These are phyloP conservation scores for Acrocyrtus sp. DNA, from an alignment of 2,888 invertebrate species.

Conservation along the genomic window DNA sequence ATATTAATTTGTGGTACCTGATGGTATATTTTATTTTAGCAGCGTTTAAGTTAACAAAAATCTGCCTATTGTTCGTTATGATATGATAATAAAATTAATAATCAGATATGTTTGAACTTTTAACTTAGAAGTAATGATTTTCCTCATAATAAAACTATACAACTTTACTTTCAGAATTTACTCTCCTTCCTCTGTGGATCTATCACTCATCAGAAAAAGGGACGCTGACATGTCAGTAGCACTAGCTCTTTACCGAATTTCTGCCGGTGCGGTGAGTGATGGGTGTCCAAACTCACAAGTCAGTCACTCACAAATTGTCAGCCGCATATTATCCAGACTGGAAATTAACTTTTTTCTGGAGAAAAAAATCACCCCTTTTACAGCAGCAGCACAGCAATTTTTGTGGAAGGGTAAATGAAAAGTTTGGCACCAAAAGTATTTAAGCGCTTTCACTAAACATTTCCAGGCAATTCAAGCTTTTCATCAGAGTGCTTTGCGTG, in stretches of 20 bases:
- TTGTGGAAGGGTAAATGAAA: background rate
- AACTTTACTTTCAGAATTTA: too few relatives aligned
- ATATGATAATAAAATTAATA: too few relatives aligned
- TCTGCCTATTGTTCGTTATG: too few relatives aligned
- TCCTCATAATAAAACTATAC: too few relatives aligned
- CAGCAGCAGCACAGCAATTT: too few relatives aligned
- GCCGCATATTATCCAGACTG: too few relatives aligned
- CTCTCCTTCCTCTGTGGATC: conserved; percentile 38
- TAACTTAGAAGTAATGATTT: too few relatives aligned
- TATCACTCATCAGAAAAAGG: conserved; percentile 49
- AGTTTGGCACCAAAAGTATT: background rate
- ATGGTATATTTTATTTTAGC: too few relatives aligned
- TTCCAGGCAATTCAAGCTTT: background rate
- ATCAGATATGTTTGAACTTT: too few relatives aligned
- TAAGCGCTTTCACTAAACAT: conserved; percentile 5
- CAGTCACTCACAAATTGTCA: conserved; percentile 38
- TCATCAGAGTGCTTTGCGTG: background rate
- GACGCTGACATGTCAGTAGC: conserved; percentile 41
- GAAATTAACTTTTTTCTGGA: conserved; percentile 12
- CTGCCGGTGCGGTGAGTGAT: conserved; percentile 51
- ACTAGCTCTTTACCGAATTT: conserved; percentile 52
- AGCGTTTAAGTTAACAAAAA: too few relatives aligned
- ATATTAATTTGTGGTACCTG: too few relatives aligned
- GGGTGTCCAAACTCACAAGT: conserved; percentile 24
- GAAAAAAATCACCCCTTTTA: conserved; percentile 8